Evolutionary conservation across 1,140 invertebrate genomes (phyloP).

Genomic region (Papilio dardanus): DNA sequence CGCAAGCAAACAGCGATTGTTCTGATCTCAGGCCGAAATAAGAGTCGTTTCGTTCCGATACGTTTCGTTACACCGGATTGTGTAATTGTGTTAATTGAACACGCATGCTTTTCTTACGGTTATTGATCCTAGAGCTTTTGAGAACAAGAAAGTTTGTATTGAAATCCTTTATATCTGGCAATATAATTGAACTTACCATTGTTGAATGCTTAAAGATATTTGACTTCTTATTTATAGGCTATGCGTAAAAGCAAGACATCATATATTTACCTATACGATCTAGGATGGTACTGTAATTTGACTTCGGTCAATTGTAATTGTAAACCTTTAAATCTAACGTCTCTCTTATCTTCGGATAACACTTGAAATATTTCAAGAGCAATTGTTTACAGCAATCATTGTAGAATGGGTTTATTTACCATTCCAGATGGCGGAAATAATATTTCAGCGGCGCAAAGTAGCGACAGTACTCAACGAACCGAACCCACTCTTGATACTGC

Average conservation of each 20-base stretch:
- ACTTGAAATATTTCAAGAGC: no score
- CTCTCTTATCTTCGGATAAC: no score
- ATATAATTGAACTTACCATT: no score
- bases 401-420: no score
- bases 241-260: not conserved
- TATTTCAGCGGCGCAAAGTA: conserved; percentile 62
- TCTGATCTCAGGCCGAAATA: conserved; percentile 4
- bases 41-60: conserved; percentile 20
- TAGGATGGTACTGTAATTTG: not conserved
- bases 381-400: no score
- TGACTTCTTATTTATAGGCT: not conserved
- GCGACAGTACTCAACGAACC: conserved; percentile 57
- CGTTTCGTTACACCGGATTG: conserved; percentile 34
- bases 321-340: no score
- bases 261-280: no score
- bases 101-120: conserved; percentile 7
- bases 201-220: not conserved
- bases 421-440: conserved; percentile 74
- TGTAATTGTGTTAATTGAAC: conserved; percentile 30
- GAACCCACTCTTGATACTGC: conserved; percentile 62
- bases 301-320: no score
- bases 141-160: not conserved
- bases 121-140: not conserved
- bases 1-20: not conserved
- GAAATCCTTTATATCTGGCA: not conserved